Evolutionary conservation across 2,888 invertebrate species (phyloP), one percentile per base, ranked within the genome.

Genomic region (Himalopsyche tibetana): DNA sequence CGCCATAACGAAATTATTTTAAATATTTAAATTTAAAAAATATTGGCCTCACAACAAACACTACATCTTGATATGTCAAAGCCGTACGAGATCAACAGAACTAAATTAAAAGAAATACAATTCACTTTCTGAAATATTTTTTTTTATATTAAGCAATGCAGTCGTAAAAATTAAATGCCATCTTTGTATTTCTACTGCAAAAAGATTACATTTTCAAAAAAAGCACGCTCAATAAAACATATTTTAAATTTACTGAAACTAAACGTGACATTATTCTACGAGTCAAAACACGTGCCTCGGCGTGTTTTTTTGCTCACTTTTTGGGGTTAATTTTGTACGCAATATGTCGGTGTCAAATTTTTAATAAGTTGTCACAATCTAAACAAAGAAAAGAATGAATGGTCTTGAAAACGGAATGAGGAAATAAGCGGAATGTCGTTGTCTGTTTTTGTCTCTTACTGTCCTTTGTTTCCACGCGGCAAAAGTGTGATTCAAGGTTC

Each of bases 341-440:
- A 63, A 63, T 63, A 19, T 63, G 63, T 63, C 63, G 63, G 63
- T 63, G 63, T 63, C 63, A 63, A 63, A 63, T 15, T 63, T 63
- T 63, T 63, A 63, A 63, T 63, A 63, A 63, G 19, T 63, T 63
- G 63, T 63, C 63, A 63, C 63, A 63, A 63, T 63, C 63, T 28
- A 63, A 63, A 19, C 63, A 63, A 63, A 63, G 63, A 63, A 63
- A 63, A 63, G 63, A 63, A 63, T 63, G 8, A 63, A 63, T 63
- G 19, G 63, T 28, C 19, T 28, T 19, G 63, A 19, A 63, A 63
- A 63, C 19, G 19, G 28, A 28, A 63, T 19, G 63, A 51, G 63
- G 63, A 63, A 63, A 63, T 63, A 63, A 63, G 19, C 63, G 63
- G 28, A 63, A 63, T 28, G 63, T 11, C 63, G 19, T 19, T 63